phyloP scores from a whole-genome alignment of 2,113 vertebrate species.

The Nibea coibor region DNA sequence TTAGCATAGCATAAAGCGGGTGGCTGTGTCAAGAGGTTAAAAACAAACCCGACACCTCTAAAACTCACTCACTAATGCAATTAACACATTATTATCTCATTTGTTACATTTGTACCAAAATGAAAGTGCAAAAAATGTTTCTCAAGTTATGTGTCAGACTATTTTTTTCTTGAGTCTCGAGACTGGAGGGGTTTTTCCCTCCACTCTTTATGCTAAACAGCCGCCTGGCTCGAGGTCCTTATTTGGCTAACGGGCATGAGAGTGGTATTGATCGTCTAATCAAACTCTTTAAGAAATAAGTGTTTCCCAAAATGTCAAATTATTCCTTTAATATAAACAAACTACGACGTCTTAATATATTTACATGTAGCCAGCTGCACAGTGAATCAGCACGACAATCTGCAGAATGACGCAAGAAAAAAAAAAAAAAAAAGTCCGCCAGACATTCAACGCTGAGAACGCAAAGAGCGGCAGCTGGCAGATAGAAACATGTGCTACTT shows the following conservation, averaged over 20 bases:
- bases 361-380: background rate
- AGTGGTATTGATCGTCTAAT: background rate
- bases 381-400: background rate
- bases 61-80: background rate
- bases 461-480: constrained; percentile 19
- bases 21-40: background rate
- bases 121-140: background rate
- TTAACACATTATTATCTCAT: background rate
- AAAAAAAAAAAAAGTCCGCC: too few species aligned
- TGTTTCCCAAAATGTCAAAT: background rate
- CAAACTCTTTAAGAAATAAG: background rate
- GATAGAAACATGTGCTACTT: constrained; percentile 13
- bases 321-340: background rate
- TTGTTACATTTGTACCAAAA: background rate
- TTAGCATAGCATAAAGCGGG: background rate
- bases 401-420: background rate
- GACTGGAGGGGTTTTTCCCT: background rate
- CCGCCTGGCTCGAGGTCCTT: background rate
- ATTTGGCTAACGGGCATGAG: background rate
- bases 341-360: background rate
- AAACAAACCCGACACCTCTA: background rate
- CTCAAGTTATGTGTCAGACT: background rate
- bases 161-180: background rate
- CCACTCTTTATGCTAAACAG: background rate
- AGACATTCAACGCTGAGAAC: background rate